Evolutionary conservation across 1,140 invertebrate species (phyloP).

Genomic region (Leptonema lineaticorne): DNA sequence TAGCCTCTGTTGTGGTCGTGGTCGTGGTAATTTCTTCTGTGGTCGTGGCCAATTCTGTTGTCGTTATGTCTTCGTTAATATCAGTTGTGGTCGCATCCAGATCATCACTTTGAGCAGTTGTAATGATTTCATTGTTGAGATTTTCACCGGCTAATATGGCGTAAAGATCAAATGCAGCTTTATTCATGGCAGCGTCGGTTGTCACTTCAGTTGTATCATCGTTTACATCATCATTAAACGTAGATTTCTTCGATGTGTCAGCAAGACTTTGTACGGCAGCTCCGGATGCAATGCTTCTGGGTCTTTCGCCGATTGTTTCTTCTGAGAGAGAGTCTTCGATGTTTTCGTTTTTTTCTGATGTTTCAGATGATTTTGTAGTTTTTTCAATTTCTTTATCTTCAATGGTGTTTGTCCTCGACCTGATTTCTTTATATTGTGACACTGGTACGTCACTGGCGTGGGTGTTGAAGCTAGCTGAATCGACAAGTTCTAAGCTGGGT

Average conservation of each 20-base stretch:
- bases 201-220: slow-evolving; percentile 63
- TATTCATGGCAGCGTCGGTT: slow-evolving; percentile 71
- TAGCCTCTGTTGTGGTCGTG: slow-evolving; percentile 56
- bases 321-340: slow-evolving; percentile 23
- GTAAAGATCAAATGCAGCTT: slow-evolving; percentile 77
- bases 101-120: slow-evolving; percentile 49
- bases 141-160: slow-evolving; percentile 76
- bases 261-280: slow-evolving; percentile 36
- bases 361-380: slow-evolving; percentile 37
- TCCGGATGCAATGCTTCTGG: slow-evolving; percentile 40
- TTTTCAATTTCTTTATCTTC: slow-evolving; percentile 27
- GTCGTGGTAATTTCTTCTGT: slow-evolving; percentile 60
- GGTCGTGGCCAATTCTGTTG: slow-evolving; percentile 56
- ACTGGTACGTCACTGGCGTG: slow-evolving; percentile 57
- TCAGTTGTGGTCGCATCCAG: slow-evolving; percentile 51
- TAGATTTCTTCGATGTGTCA: slow-evolving; percentile 50
- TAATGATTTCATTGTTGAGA: slow-evolving; percentile 63
- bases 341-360: slow-evolving; percentile 41
- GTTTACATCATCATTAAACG: slow-evolving; percentile 44
- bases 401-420: slow-evolving; percentile 32
- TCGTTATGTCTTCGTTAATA: slow-evolving; percentile 44
- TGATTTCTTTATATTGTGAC: slow-evolving; percentile 51
- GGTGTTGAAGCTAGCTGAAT: slow-evolving; percentile 76
- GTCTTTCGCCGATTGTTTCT: slow-evolving; percentile 39
- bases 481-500: slow-evolving; percentile 74